Percentiles rank a stretch among this genome's conserved stretches.
These are phyloP conservation scores for Falco columbarius DNA, from an alignment of 2,797 vertebrate species.

Conservation along the genomic window DNA sequence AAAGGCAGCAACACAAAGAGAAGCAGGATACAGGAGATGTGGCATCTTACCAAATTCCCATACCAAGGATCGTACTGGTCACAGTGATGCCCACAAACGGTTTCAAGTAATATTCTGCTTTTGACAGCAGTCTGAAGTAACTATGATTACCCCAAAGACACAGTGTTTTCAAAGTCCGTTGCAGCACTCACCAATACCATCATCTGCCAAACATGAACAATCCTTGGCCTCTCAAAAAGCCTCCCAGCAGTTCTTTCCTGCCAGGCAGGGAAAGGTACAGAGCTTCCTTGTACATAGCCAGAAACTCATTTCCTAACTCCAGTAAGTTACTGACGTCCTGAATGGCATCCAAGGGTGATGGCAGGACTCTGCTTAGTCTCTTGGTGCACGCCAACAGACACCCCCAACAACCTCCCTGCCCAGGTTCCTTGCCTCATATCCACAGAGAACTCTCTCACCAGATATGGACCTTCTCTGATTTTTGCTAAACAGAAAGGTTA, in stretches of 20 bases:
- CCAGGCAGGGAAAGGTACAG: background rate
- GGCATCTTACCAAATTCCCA: background rate
- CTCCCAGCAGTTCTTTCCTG: background rate
- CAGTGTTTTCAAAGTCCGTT: fast-evolving
- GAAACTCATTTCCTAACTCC: background rate
- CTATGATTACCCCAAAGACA: background rate
- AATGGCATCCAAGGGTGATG: background rate
- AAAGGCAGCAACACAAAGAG: background rate
- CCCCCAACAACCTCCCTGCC: background rate
- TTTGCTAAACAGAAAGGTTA: background rate
- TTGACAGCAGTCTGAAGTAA: background rate
- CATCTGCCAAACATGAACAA: background rate
- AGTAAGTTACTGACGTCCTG: background rate
- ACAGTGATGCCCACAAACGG: background rate
- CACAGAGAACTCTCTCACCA: background rate
- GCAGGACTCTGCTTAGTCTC: background rate
- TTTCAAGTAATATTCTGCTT: background rate
- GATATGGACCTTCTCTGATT: background rate
- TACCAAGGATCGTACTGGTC: fast-evolving
- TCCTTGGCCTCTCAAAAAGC: background rate
- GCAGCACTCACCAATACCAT: background rate
- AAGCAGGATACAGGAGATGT: background rate
- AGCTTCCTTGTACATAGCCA: background rate
- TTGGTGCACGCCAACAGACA: background rate
- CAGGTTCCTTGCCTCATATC: background rate